phyloP scores from a whole-genome alignment of 2,113 vertebrate genomes.

The Petrocephalus microphthalmus region DNA sequence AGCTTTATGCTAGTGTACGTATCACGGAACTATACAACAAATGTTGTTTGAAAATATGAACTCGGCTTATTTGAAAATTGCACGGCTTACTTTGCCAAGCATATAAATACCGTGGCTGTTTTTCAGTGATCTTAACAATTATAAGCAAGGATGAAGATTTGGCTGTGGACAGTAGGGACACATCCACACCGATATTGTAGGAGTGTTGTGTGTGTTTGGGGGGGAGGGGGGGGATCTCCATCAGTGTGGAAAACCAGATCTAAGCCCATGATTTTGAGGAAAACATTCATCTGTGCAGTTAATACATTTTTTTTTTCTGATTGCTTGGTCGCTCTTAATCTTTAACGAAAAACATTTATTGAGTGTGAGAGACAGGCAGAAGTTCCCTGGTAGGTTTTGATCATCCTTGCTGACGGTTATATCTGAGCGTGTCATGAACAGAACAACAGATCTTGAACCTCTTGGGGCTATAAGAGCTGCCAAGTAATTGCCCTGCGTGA shows the following conservation, averaged over 20 bases:
- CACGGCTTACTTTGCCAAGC: conserved; percentile 51
- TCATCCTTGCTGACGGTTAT: neutral
- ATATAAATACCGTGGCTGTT: no score
- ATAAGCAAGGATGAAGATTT: no score
- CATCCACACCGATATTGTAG: no score
- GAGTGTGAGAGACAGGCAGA: neutral
- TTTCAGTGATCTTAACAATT: no score
- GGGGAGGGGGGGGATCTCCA: no score
- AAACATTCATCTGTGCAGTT: conserved; percentile 41
- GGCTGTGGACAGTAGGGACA: no score
- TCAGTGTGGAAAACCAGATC: no score
- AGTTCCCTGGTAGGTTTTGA: neutral
- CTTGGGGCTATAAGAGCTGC: conserved; percentile 22
- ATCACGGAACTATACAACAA: neutral
- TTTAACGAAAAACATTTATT: neutral
- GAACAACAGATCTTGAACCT: conserved; percentile 4
- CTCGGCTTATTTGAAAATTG: conserved; percentile 42
- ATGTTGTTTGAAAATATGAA: conserved; percentile 48
- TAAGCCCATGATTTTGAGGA: conserved; percentile 35
- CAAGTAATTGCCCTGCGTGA: conserved; percentile 21
- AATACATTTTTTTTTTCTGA: conserved; percentile 13
- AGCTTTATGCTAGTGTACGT: no score
- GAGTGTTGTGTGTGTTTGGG: no score
- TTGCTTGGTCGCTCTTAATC: neutral
- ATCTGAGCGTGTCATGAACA: neutral